Conservation (phyloP, 2,888 invertebrate species). For the Microchrysa polita region DNA sequence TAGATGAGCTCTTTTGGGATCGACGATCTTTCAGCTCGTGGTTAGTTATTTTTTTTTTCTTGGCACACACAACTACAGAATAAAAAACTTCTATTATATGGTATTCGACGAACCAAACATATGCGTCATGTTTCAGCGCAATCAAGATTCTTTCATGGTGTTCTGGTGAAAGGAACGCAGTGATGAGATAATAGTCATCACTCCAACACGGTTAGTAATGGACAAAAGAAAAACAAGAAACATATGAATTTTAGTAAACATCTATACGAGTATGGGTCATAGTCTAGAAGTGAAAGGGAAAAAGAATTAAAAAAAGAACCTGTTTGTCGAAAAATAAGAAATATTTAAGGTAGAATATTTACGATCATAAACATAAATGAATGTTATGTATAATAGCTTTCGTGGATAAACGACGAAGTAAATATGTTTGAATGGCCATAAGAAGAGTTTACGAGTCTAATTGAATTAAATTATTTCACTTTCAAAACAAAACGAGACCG, state of each 20-base stretch:
- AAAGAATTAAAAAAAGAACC: background rate
- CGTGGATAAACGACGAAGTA: no score
- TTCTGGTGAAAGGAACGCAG: background rate
- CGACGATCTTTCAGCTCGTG: background rate
- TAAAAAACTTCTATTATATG: background rate
- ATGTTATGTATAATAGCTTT: no score
- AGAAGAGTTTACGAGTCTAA: no score
- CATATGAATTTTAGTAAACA: background rate
- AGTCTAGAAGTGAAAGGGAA: background rate
- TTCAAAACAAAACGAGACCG: no score
- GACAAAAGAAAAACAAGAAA: background rate
- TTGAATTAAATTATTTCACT: no score
- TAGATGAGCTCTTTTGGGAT: background rate
- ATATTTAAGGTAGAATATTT: no score
- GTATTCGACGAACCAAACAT: background rate
- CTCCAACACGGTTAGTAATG: background rate
- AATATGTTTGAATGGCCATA: no score
- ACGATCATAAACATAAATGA: no score
- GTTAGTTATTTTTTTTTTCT: background rate
- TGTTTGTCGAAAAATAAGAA: no score
- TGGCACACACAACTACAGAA: no score
- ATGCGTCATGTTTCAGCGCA: background rate
- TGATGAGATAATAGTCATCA: slow-evolving; percentile 11
- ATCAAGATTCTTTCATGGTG: background rate
- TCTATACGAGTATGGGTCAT: background rate